These are phyloP conservation scores for Nebria salina DNA, from an alignment of 2,888 invertebrate species.

Conservation along the genomic window DNA sequence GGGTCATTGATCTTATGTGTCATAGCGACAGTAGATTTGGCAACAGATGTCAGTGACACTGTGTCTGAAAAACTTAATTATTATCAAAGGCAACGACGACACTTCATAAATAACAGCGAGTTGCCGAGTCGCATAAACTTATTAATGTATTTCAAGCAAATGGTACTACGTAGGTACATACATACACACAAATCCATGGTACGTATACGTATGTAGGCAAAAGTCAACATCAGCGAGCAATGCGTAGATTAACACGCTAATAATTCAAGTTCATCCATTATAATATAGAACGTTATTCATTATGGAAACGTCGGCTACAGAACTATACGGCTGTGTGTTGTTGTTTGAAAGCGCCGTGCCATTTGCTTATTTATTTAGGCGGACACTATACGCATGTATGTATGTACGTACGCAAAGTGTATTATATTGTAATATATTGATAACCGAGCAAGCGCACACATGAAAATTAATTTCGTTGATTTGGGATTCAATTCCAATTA, in stretches of 20 bases:
- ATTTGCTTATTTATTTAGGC: not conserved
- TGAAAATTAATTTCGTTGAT: slow-evolving; percentile 36
- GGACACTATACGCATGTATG: not conserved
- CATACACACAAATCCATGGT: not conserved
- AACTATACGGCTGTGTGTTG: not conserved
- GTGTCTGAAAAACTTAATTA: slow-evolving; percentile 38
- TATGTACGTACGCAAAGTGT: not conserved
- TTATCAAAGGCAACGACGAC: slow-evolving; percentile 27
- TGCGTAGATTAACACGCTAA: slow-evolving; percentile 33
- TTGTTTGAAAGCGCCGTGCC: not conserved
- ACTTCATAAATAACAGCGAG: slow-evolving; percentile 16
- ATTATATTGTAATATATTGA: slow-evolving; percentile 17
- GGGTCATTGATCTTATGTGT: not conserved
- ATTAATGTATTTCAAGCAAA: slow-evolving; percentile 33
- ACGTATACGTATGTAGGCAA: slow-evolving; percentile 7
- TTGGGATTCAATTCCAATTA: slow-evolving; percentile 18
- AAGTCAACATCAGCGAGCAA: slow-evolving; percentile 34
- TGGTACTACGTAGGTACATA: too few species aligned
- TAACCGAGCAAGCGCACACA: slow-evolving; percentile 12
- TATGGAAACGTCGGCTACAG: not conserved
- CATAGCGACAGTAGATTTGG: not conserved
- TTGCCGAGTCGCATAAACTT: slow-evolving; percentile 31
- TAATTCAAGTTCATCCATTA: slow-evolving; percentile 35
- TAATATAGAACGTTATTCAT: slow-evolving; percentile 3
- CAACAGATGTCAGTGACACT: slow-evolving; percentile 19